A percentile compares a stretch with the other conserved stretches of the same genome.
phyloP scores from a whole-genome alignment of 2,888 invertebrate species.

The Megamerina dolium region DNA sequence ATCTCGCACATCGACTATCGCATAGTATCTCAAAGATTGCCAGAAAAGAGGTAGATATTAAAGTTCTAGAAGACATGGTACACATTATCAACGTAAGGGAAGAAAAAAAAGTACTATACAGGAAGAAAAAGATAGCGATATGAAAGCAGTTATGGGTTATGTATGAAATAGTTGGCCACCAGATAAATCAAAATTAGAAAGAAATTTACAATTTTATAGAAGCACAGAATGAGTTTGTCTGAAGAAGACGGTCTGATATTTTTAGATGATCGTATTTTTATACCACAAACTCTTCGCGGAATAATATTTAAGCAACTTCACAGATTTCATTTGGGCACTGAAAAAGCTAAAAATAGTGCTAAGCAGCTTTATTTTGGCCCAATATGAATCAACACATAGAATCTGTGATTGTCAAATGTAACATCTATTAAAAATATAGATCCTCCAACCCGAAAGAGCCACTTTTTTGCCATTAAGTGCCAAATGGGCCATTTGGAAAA shows the following conservation, averaged over 20 bases:
- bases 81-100: conserved; percentile 15
- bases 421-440: conserved; percentile 13
- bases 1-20: neutral
- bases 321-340: conserved; percentile 26
- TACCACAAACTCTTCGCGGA: conserved; percentile 13
- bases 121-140: conserved; percentile 2
- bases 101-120: conserved; percentile 4
- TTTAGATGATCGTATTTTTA: conserved; percentile 17
- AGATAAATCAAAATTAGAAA: neutral
- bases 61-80: conserved; percentile 11
- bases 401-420: conserved; percentile 16
- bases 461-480: too few relatives aligned
- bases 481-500: too few relatives aligned
- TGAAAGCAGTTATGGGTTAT: conserved; percentile 1
- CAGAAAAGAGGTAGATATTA: conserved; percentile 2
- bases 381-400: conserved; percentile 22
- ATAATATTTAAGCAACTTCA: conserved; percentile 23
- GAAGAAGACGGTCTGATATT: conserved; percentile 16
- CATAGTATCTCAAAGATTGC: conserved; percentile 7
- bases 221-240: conserved; percentile 10
- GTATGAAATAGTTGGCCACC: neutral
- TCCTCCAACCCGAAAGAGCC: conserved; percentile 10
- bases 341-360: conserved; percentile 27
- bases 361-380: conserved; percentile 26
- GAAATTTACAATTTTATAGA: too few relatives aligned